phyloP scores from a whole-genome alignment of 2,888 invertebrate species.

The Scelioninae gen. 1 region DNA sequence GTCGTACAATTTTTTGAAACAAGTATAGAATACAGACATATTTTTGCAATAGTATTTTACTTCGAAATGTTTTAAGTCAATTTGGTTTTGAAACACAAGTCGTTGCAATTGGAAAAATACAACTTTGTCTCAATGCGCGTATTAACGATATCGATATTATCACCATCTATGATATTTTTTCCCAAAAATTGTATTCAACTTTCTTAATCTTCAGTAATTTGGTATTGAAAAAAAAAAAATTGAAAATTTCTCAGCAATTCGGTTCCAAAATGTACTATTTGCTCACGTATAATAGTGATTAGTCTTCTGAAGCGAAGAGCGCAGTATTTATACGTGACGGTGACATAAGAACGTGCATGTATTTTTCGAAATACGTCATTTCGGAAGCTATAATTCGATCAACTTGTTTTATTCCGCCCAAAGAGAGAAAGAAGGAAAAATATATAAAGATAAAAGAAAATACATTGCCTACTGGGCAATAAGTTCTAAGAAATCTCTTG shows the following conservation, averaged over 20 bases:
- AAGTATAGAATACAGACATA: no score
- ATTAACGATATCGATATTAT: no score
- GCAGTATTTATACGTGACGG: conserved; percentile 36
- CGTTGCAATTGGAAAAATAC: no score
- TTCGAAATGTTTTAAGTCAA: no score
- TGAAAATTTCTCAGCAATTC: conserved; percentile 19
- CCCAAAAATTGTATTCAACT: not conserved
- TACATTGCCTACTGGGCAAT: no score
- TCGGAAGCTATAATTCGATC: conserved; percentile 64
- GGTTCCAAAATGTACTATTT: conserved; percentile 58
- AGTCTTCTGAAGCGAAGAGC: conserved; percentile 59
- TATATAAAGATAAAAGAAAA: conserved; percentile 15
- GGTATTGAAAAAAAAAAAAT: not conserved
- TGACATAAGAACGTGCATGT: conserved; percentile 43
- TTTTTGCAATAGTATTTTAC: no score
- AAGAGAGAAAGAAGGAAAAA: conserved; percentile 19
- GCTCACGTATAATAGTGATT: conserved; percentile 68
- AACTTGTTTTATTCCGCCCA: conserved; percentile 71
- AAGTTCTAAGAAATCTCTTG: no score
- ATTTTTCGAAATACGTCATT: conserved; percentile 48
- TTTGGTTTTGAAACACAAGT: no score
- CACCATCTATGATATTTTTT: not conserved
- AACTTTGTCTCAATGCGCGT: no score
- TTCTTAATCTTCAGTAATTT: not conserved
- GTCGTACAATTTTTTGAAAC: no score